These are phyloP conservation scores for Odontothrips loti DNA, from an alignment of 2,888 invertebrate species.

Conservation along the genomic window DNA sequence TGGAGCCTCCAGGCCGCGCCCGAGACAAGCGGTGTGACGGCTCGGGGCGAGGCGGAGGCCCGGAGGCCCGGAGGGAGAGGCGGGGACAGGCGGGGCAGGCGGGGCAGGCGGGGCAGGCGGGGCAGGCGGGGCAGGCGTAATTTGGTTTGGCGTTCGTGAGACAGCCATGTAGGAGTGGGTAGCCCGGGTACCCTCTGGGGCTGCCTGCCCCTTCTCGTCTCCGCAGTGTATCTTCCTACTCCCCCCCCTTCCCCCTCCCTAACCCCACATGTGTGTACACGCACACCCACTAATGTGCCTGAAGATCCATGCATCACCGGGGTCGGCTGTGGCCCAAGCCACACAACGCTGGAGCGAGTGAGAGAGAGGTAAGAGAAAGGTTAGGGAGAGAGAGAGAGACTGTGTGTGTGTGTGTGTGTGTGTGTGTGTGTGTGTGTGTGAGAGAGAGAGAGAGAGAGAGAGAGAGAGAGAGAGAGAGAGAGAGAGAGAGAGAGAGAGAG, in stretches of 20 bases:
- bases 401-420: no score
- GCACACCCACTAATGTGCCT: conserved; percentile 14
- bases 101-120: neutral
- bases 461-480: no score
- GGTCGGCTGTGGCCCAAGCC: neutral
- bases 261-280: neutral
- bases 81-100: neutral
- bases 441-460: no score
- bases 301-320: neutral
- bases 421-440: no score
- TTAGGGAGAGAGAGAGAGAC: no score
- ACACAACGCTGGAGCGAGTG: neutral
- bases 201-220: neutral
- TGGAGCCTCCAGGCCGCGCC: neutral
- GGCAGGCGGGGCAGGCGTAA: neutral
- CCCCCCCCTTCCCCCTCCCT: no score
- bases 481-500: no score
- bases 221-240: no score
- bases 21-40: neutral
- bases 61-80: neutral
- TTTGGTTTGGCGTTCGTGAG: neutral
- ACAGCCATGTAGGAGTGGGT: no score
- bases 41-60: neutral
- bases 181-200: neutral
- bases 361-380: neutral